Percentiles rank a stretch among this genome's conserved stretches.
Evolutionary conservation across 2,797 vertebrate species (phyloP).

Genomic region (Chrysolophus pictus): DNA sequence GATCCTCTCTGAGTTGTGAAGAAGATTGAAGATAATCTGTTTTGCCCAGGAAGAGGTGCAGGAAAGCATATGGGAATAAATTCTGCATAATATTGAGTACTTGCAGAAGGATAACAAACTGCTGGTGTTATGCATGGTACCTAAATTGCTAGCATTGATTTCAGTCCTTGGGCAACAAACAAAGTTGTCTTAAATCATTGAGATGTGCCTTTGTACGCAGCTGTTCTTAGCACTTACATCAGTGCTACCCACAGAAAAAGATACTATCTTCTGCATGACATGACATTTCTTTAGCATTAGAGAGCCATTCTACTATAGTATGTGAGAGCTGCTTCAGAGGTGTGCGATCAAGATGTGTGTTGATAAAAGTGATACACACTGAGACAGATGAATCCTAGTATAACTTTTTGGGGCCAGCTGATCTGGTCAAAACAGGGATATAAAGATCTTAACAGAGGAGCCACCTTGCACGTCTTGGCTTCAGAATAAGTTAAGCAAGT

Average conservation of each 20-base stretch:
- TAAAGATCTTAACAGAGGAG: neutral
- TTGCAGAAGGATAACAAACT: neutral
- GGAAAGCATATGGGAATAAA: neutral
- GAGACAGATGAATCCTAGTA: neutral
- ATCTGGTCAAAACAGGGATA: neutral
- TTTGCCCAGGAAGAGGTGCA: neutral
- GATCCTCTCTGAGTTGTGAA: neutral
- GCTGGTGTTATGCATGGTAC: neutral
- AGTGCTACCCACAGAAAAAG: neutral
- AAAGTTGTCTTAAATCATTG: neutral
- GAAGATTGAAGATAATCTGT: neutral
- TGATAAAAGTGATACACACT: neutral
- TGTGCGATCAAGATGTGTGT: neutral
- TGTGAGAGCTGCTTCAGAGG: neutral
- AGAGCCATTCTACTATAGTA: neutral
- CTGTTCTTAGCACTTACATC: neutral
- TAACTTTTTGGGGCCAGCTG: neutral
- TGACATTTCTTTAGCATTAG: neutral
- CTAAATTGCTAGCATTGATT: neutral
- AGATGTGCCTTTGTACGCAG: neutral
- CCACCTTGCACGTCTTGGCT: neutral
- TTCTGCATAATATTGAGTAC: neutral
- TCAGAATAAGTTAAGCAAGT: neutral
- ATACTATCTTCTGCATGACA: neutral
- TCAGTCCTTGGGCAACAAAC: neutral